Conservation (phyloP, 2,797 vertebrate species). For the Sciaenops ocellatus region DNA sequence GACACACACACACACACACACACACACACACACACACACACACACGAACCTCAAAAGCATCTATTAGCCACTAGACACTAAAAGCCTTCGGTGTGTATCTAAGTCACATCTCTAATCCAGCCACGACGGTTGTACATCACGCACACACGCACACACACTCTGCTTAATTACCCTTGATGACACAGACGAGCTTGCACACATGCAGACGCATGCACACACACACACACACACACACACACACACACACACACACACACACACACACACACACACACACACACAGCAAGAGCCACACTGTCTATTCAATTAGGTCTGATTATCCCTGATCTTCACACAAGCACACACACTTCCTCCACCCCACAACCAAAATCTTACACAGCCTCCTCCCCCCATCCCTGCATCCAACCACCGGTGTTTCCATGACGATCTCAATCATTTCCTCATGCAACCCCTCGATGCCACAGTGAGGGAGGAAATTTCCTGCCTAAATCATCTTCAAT, state of each 20-base stretch:
- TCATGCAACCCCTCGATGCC: slow-evolving; percentile 41
- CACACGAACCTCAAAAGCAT: slow-evolving; percentile 26
- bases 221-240: slow-evolving; percentile 17
- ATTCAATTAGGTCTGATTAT: slow-evolving; percentile 66
- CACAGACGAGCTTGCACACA: slow-evolving; percentile 32
- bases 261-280: slow-evolving; percentile 18
- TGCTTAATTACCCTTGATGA: slow-evolving; percentile 58
- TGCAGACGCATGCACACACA: background rate
- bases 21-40: slow-evolving; percentile 25
- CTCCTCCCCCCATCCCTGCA: background rate
- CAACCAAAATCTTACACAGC: slow-evolving; percentile 9
- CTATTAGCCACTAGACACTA: slow-evolving; percentile 40
- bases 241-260: slow-evolving; percentile 4
- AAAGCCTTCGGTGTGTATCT: slow-evolving; percentile 45
- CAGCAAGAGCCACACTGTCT: slow-evolving; percentile 17
- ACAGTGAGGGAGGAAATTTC: slow-evolving; percentile 57
- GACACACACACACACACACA: slow-evolving; percentile 8
- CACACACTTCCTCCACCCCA: slow-evolving; percentile 30
- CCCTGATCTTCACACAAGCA: slow-evolving; percentile 16
- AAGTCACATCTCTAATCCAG: slow-evolving; percentile 44
- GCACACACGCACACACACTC: slow-evolving; percentile 9
- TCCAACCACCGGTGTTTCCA: slow-evolving; percentile 61
- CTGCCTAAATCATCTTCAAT: slow-evolving; percentile 54
- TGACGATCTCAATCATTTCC: slow-evolving; percentile 70
- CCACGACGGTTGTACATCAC: slow-evolving; percentile 6